Conservation (phyloP, 2,797 vertebrate genomes). For the Serranus cabrilla region DNA sequence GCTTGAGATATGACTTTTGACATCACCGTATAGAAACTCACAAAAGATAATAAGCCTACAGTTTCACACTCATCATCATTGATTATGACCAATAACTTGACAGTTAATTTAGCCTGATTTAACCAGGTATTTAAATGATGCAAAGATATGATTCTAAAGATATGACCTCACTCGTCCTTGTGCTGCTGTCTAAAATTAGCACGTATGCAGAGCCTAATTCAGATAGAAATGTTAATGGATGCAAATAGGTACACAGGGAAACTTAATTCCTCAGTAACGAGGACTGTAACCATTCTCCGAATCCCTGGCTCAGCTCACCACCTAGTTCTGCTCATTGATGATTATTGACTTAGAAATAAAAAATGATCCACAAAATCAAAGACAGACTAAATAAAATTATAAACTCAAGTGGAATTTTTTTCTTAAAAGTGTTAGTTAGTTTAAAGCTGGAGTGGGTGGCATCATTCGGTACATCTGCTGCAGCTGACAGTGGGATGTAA, state of each 20-base stretch:
- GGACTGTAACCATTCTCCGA: no score
- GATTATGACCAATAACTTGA: not conserved
- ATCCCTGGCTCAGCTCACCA: no score
- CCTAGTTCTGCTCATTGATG: no score
- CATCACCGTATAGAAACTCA: not conserved
- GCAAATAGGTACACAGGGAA: not conserved
- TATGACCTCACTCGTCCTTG: not conserved
- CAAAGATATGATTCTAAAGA: not conserved
- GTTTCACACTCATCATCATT: not conserved
- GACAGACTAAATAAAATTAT: no score
- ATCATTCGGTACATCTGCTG: no score
- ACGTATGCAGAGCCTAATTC: slow-evolving; percentile 1
- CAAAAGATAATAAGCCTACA: not conserved
- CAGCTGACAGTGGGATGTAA: no score
- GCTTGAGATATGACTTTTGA: slow-evolving; percentile 18
- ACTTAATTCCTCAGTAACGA: not conserved
- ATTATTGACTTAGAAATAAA: no score
- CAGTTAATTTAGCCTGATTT: not conserved
- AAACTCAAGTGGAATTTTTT: no score
- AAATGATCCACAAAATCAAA: no score
- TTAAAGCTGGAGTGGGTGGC: no score
- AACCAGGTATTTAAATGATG: not conserved
- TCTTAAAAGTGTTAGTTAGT: no score
- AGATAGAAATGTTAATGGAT: not conserved
- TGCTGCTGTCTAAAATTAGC: not conserved